These are phyloP conservation scores for Drosophila melanocephala DNA, from an alignment of 2,888 invertebrate species.

Conservation along the genomic window DNA sequence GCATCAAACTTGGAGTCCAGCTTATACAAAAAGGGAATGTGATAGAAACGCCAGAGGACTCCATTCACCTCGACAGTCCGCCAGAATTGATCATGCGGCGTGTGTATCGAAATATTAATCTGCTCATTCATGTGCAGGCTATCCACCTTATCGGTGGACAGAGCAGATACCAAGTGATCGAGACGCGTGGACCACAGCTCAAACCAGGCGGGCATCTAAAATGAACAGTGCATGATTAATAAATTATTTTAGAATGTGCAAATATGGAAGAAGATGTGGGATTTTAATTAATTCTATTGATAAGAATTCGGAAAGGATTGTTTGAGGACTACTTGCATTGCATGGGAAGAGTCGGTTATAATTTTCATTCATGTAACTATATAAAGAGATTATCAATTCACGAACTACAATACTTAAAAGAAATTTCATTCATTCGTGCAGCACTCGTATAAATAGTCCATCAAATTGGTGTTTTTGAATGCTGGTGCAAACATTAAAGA, in stretches of 20 bases:
- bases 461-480: too few relatives aligned
- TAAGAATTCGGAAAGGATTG: background rate
- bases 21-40: slow-evolving; percentile 84
- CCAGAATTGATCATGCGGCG: slow-evolving; percentile 83
- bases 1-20: slow-evolving; percentile 85
- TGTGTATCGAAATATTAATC: slow-evolving; percentile 82
- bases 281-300: background rate
- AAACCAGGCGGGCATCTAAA: slow-evolving; percentile 85
- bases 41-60: slow-evolving; percentile 83
- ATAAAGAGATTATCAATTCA: background rate
- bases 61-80: slow-evolving; percentile 83
- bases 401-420: too few relatives aligned
- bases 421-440: background rate
- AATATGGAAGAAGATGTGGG: background rate
- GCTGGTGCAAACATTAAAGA: background rate
- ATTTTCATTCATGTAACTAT: background rate
- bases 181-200: slow-evolving; percentile 83
- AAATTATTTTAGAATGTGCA: background rate
- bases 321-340: background rate
- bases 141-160: slow-evolving; percentile 82
- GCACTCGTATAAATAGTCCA: too few relatives aligned
- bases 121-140: slow-evolving; percentile 82
- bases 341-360: background rate
- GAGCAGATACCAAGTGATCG: slow-evolving; percentile 84
- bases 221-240: background rate